These are phyloP conservation scores for Atta texana DNA, from an alignment of 1,140 invertebrate species.

Conservation along the genomic window DNA sequence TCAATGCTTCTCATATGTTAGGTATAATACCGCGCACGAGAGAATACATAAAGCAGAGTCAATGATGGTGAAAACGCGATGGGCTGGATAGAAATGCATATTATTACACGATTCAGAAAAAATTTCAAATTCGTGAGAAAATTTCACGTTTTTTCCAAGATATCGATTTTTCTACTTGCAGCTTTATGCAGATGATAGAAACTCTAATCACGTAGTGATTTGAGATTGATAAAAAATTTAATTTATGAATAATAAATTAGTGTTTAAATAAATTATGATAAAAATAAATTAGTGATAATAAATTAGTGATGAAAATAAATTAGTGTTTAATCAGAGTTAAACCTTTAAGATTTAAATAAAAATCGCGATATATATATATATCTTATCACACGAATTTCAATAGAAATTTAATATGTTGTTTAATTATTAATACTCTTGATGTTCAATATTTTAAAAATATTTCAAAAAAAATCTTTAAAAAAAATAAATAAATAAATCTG, in stretches of 20 bases:
- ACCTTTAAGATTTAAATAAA: not conserved
- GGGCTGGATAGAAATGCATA: not conserved
- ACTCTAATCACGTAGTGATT: not conserved
- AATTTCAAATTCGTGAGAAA: not conserved
- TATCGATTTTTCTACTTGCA: not conserved
- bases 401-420: not conserved
- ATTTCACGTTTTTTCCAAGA: not conserved
- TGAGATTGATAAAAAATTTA: not conserved
- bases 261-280: too few relatives aligned
- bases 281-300: not conserved
- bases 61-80: not conserved
- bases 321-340: not conserved
- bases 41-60: slow-evolving; percentile 30
- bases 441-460: too few relatives aligned
- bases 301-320: not conserved
- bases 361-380: not conserved
- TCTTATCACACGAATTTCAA: not conserved
- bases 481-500: not conserved
- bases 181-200: not conserved
- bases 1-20: slow-evolving; percentile 81
- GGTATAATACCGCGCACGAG: not conserved
- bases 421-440: too few relatives aligned
- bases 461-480: not conserved
- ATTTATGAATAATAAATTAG: not conserved
- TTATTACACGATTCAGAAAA: not conserved